Evolutionary conservation across 2,888 invertebrate species (phyloP).

Genomic region (Bellardia pandia): DNA sequence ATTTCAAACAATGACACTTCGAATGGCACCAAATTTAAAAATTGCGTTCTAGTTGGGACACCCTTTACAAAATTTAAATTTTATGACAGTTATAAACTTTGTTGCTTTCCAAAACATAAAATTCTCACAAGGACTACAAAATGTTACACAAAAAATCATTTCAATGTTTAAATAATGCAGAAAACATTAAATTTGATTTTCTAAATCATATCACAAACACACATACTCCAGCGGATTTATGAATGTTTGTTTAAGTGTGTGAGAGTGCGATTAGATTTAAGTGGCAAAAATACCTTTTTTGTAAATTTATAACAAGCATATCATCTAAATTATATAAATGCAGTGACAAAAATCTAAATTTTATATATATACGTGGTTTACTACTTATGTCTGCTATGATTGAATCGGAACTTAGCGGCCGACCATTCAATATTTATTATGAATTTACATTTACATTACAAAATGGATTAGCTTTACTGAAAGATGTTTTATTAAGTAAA

Average conservation of each 20-base stretch:
- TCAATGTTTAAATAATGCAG: conserved; percentile 29
- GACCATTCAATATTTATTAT: no score
- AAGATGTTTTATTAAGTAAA: no score
- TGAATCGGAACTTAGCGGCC: no score
- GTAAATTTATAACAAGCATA: conserved; percentile 35
- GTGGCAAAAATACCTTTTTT: conserved; percentile 5
- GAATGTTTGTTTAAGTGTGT: background rate
- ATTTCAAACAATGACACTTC: no score
- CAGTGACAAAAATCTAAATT: background rate
- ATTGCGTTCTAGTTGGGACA: no score
- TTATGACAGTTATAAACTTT: no score
- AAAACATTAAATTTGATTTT: conserved; percentile 23
- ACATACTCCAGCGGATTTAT: conserved; percentile 8
- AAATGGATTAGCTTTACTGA: no score
- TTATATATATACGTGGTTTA: no score
- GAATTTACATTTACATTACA: no score
- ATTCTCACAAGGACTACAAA: background rate
- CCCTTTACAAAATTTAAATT: no score
- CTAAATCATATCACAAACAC: background rate
- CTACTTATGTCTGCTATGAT: no score
- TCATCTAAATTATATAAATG: conserved; percentile 38
- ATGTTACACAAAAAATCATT: conserved; percentile 2
- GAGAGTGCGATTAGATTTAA: background rate
- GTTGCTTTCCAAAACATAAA: background rate
- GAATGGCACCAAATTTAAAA: no score